Conservation (phyloP, 2,113 vertebrate genomes). For the Tautogolabrus adspersus region DNA sequence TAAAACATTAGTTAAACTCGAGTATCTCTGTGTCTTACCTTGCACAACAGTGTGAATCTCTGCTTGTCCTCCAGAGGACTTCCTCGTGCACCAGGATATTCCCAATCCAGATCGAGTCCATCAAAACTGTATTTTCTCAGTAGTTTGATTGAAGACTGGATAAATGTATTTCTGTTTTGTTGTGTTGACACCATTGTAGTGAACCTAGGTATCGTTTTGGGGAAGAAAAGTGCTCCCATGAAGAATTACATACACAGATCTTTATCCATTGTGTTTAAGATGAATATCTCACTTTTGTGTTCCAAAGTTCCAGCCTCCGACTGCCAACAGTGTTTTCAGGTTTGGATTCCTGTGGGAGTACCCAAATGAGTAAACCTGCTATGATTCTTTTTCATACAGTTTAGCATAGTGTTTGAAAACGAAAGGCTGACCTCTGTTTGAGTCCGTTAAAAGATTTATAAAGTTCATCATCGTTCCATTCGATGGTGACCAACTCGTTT, state of each 20-base stretch:
- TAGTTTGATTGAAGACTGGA: conserved; percentile 82
- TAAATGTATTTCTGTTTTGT: conserved; percentile 80
- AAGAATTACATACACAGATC: neutral
- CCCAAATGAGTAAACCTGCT: neutral
- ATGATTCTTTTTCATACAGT: neutral
- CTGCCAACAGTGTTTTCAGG: conserved; percentile 87
- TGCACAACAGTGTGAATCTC: conserved; percentile 82
- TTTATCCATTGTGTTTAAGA: neutral
- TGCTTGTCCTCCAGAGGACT: conserved; percentile 84
- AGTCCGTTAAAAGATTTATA: conserved; percentile 85
- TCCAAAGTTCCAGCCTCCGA: conserved; percentile 89
- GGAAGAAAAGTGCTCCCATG: neutral
- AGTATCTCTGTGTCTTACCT: conserved; percentile 64
- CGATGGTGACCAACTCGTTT: conserved; percentile 83
- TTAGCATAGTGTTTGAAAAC: neutral
- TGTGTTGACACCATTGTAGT: conserved; percentile 77
- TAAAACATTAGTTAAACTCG: neutral
- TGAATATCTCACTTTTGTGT: conserved; percentile 81
- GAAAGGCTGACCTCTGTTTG: conserved; percentile 80
- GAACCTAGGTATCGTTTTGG: conserved; percentile 64
- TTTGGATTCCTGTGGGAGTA: conserved; percentile 79
- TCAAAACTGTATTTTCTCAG: conserved; percentile 83
- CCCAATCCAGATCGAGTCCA: conserved; percentile 86
- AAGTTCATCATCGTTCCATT: conserved; percentile 86
- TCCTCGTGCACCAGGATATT: conserved; percentile 83